Evolutionary conservation across 2,797 vertebrate genomes (phyloP), one percentile per base, ranked within the genome.

Genomic region (Lithobates pipiens): DNA sequence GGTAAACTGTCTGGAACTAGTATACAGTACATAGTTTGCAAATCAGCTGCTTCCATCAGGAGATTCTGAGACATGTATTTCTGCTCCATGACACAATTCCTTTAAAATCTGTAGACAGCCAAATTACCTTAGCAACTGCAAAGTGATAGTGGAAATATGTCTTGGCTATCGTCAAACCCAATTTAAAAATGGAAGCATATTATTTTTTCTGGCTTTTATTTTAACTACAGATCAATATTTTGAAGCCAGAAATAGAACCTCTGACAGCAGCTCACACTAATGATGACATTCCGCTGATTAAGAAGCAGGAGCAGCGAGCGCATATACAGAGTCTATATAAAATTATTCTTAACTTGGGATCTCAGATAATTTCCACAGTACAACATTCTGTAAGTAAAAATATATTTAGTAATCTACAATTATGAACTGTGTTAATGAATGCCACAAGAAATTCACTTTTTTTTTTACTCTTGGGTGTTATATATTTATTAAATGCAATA

Each of bases 311-410:
- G 69, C 91, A 93, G 61, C 93, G 94, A 76, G 88, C 90, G 5
- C 93, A 90, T 16, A 86, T 96, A 70, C 93, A 91, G 57, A 93
- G 91, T 86, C 93, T 99, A 0, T 92, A 95, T 16, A 91, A 90
- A 44, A 91, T 95, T 5, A 91, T 93, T 5, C 88, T 95, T 82
- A 89, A 91, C 0, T 91, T 97, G 79, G 96, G 93, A 86, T 90
- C 85, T 6, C 93, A 95, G 46, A 92, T 97, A 89, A 94, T 94
- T 85, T 93, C 91, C 3, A 89, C 93, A 1, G 87, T 94, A 44
- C 92, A 93, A 80, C 86, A 89, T 67, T 91, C 87, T 72, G 97
- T 98, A 92, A 90, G 96, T 90, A 50, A 79, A 39, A 82, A 46
- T 65, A 32, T 42, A 21, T 16, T 67, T 67, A n/a, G 21, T 54